phyloP scores from a whole-genome alignment of 2,797 vertebrate species.

The Tinamus major region DNA sequence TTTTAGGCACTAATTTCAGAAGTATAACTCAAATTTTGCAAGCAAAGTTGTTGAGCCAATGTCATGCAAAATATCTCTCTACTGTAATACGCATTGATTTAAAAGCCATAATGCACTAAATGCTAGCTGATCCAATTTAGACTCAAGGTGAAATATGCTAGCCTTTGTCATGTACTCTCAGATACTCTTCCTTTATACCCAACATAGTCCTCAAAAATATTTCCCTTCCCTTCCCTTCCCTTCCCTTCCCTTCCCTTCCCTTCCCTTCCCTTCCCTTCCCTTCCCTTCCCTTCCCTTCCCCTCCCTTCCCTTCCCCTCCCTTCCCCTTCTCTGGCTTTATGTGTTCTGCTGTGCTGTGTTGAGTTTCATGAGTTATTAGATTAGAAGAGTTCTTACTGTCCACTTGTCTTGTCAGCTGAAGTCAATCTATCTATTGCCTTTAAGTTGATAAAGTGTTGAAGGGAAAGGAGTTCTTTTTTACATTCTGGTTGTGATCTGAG shows the following conservation, averaged over 20 bases:
- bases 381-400: background rate
- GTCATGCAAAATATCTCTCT: constrained; percentile 39
- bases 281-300: background rate
- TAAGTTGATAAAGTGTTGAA: background rate
- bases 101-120: background rate
- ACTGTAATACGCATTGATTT: constrained; percentile 14
- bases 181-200: background rate
- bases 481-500: background rate
- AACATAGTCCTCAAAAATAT: background rate
- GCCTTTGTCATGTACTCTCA: background rate
- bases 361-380: background rate
- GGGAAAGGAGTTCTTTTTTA: background rate
- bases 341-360: background rate
- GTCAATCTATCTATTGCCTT: background rate
- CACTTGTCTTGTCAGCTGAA: background rate
- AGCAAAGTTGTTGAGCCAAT: background rate
- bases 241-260: too few species aligned
- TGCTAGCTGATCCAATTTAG: background rate
- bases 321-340: background rate
- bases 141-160: background rate
- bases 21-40: background rate
- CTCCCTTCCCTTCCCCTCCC: too few species aligned
- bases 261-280: too few species aligned
- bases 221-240: background rate
- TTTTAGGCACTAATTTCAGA: constrained; percentile 73